Evolutionary conservation across 2,888 invertebrate species (phyloP).

Genomic region (Miltochrista miniata): DNA sequence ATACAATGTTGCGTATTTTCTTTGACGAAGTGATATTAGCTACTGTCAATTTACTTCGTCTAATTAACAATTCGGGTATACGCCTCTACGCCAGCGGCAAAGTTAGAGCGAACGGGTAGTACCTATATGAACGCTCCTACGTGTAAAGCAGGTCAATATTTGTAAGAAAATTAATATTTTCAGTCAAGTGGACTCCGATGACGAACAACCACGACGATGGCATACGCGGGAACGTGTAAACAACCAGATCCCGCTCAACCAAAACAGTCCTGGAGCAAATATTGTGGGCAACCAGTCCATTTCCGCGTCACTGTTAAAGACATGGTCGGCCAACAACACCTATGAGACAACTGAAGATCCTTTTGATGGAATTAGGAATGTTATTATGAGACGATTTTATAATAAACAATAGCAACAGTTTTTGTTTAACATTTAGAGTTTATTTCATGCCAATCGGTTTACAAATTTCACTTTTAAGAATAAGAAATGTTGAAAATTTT

Average conservation of each 20-base stretch:
- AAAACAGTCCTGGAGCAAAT: neutral
- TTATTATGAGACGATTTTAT: conserved; percentile 4
- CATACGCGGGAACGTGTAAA: neutral
- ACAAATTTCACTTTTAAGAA: too few species aligned
- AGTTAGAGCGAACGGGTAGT: too few species aligned
- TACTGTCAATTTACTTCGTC: too few species aligned
- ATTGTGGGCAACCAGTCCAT: too few species aligned
- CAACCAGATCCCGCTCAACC: neutral
- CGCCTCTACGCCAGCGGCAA: too few species aligned
- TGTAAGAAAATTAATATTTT: neutral
- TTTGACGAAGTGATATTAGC: too few species aligned
- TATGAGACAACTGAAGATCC: neutral
- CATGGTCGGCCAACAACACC: too few species aligned
- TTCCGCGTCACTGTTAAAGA: too few species aligned
- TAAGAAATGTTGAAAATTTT: too few species aligned
- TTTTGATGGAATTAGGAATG: neutral
- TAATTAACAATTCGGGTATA: too few species aligned
- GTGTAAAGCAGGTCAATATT: neutral
- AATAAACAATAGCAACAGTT: neutral
- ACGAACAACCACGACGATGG: neutral
- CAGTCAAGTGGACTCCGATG: neutral
- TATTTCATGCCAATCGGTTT: too few species aligned
- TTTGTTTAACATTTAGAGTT: neutral
- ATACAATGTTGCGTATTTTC: too few species aligned
- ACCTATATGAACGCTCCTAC: neutral